Conservation (phyloP, 2,797 vertebrate genomes). For the Eospalax fontanierii region DNA sequence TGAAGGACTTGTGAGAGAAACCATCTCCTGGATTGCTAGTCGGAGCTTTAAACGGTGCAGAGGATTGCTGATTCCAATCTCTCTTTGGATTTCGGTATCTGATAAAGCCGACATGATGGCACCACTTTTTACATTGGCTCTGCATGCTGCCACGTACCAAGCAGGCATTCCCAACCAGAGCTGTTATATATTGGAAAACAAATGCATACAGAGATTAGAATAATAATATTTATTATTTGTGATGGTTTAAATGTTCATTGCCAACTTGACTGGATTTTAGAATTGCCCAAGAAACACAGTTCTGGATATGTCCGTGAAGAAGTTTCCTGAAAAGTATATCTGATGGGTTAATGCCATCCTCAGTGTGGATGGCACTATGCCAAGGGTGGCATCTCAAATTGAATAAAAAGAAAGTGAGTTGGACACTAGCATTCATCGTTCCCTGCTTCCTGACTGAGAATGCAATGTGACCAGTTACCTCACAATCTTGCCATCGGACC, state of each 20-base stretch:
- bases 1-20: conserved; percentile 98
- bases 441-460: background rate
- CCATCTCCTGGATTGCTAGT: conserved; percentile 99
- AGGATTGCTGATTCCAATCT: conserved; percentile 99
- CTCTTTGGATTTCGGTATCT: conserved; percentile 98
- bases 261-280: background rate
- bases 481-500: too few relatives aligned
- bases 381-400: background rate
- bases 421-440: background rate
- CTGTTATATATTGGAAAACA: conserved; percentile 84
- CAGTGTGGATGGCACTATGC: background rate
- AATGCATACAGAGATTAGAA: rapidly evolving
- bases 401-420: background rate
- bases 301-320: background rate
- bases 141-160: conserved; percentile 98
- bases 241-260: background rate
- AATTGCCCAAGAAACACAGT: background rate
- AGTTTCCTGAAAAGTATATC: too few relatives aligned
- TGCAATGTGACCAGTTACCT: background rate
- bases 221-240: background rate
- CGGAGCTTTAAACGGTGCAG: conserved; percentile 98
- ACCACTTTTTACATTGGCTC: conserved; percentile 98
- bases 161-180: conserved; percentile 99
- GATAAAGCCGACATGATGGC: conserved; percentile 99
- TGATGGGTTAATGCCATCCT: background rate